Conservation (phyloP, 2,888 invertebrate genomes). For the Amblyteles armatorius region DNA sequence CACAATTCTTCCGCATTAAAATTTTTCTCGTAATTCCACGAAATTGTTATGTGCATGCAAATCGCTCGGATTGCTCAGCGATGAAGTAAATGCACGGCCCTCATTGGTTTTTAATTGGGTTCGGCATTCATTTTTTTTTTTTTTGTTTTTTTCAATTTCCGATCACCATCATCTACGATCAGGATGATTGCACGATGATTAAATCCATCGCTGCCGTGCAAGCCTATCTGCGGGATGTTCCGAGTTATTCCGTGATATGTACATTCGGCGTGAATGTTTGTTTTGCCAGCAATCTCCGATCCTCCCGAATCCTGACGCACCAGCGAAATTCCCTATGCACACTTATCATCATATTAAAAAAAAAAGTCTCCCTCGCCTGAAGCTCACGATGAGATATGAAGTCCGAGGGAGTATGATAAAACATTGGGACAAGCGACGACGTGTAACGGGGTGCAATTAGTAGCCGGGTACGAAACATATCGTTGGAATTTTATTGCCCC, state of each 20-base stretch:
- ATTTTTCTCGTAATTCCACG: no score
- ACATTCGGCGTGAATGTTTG: constrained; percentile 50
- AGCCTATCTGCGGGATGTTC: constrained; percentile 35
- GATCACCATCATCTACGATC: constrained; percentile 18
- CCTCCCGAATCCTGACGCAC: constrained; percentile 7
- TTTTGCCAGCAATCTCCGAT: constrained; percentile 28
- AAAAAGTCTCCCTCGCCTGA: constrained; percentile 40
- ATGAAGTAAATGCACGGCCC: no score
- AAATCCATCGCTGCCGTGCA: constrained; percentile 7
- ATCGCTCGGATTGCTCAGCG: no score
- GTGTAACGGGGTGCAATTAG: constrained; percentile 59
- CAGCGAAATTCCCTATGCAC: constrained; percentile 2
- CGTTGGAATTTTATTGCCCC: constrained; percentile 59
- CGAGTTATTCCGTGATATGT: constrained; percentile 31
- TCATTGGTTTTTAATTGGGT: not conserved
- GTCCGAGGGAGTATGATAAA: constrained; percentile 35
- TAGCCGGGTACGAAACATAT: constrained; percentile 57
- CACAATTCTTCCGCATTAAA: no score
- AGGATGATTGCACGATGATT: constrained; percentile 10
- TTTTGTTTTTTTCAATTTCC: not conserved
- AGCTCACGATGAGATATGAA: constrained; percentile 22
- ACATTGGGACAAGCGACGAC: constrained; percentile 50
- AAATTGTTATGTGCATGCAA: no score
- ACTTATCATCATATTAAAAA: not conserved
- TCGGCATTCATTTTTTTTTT: not conserved